Percentiles rank a stretch among this genome's conserved stretches.
Evolutionary conservation across 2,888 invertebrate genomes (phyloP).

Genomic region (Drosophila planitibia): DNA sequence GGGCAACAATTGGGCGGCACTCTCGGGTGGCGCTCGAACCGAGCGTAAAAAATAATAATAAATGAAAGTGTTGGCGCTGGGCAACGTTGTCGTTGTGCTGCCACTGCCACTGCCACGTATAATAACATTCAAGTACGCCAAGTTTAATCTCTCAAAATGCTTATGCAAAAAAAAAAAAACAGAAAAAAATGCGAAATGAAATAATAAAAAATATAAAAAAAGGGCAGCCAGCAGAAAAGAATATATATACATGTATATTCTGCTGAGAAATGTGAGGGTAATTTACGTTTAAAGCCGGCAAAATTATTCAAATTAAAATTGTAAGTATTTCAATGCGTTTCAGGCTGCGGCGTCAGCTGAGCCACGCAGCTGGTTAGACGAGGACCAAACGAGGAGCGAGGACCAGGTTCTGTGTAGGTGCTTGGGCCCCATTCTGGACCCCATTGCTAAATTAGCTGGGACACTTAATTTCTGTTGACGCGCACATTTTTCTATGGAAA

Average conservation of each 20-base stretch:
- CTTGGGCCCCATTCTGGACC: slow-evolving; percentile 35
- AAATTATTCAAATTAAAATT: slow-evolving; percentile 79
- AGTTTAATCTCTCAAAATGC: slow-evolving; percentile 80
- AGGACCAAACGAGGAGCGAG: not conserved
- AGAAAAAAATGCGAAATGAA: not conserved
- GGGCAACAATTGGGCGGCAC: slow-evolving; percentile 71
- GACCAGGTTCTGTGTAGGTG: slow-evolving; percentile 1
- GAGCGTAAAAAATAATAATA: slow-evolving; percentile 79
- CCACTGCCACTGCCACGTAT: slow-evolving; percentile 62
- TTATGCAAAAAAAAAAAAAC: slow-evolving; percentile 67
- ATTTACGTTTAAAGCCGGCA: slow-evolving; percentile 79
- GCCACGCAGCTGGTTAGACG: slow-evolving; percentile 41
- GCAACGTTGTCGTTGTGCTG: slow-evolving; percentile 40
- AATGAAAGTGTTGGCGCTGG: slow-evolving; percentile 78
- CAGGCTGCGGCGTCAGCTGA: slow-evolving; percentile 56
- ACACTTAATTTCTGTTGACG: slow-evolving; percentile 80
- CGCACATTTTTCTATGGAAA: slow-evolving; percentile 81
- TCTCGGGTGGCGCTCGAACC: slow-evolving; percentile 49
- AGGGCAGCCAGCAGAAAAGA: slow-evolving; percentile 49
- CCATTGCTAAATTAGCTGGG: slow-evolving; percentile 78
- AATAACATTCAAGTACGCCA: slow-evolving; percentile 80
- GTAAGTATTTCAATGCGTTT: slow-evolving; percentile 77
- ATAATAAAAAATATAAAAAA: slow-evolving; percentile 31
- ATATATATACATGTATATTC: slow-evolving; percentile 45
- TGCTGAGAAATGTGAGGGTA: slow-evolving; percentile 72